These are phyloP conservation scores for Oscheius myriophilus DNA, from an alignment of 2,888 invertebrate genomes.

Conservation along the genomic window DNA sequence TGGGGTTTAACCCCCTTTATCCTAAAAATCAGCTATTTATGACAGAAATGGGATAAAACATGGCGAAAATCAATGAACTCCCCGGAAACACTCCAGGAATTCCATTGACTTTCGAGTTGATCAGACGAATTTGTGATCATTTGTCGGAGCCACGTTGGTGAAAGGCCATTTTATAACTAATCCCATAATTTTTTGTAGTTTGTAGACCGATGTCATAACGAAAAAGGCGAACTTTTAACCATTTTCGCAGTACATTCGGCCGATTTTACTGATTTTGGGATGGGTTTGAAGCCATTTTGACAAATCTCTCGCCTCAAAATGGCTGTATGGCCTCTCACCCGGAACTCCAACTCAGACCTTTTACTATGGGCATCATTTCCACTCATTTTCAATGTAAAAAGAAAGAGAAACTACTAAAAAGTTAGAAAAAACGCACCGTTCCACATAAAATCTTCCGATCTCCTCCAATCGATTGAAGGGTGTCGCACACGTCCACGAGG, in stretches of 20 bases:
- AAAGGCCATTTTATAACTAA: neutral
- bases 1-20: too few relatives aligned
- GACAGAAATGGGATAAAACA: too few relatives aligned
- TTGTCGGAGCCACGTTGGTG: slow-evolving; percentile 5
- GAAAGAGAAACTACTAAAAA: too few relatives aligned
- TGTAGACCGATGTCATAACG: slow-evolving; percentile 17
- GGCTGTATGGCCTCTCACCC: neutral
- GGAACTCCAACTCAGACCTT: slow-evolving; percentile 30
- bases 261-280: neutral
- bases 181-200: neutral
- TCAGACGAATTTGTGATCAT: slow-evolving; percentile 27
- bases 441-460: too few relatives aligned
- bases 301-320: neutral
- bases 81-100: too few relatives aligned
- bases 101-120: neutral
- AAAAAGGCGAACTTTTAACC: slow-evolving; percentile 1
- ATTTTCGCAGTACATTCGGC: slow-evolving; percentile 9
- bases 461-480: too few relatives aligned
- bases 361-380: slow-evolving; percentile 33
- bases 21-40: too few relatives aligned
- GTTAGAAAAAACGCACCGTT: too few relatives aligned
- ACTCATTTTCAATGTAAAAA: too few relatives aligned
- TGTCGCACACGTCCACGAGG: too few relatives aligned
- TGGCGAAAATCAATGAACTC: too few relatives aligned
- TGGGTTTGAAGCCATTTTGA: neutral